Conservation (phyloP, 1,140 invertebrate genomes). For the Ridgeia piscesae region DNA sequence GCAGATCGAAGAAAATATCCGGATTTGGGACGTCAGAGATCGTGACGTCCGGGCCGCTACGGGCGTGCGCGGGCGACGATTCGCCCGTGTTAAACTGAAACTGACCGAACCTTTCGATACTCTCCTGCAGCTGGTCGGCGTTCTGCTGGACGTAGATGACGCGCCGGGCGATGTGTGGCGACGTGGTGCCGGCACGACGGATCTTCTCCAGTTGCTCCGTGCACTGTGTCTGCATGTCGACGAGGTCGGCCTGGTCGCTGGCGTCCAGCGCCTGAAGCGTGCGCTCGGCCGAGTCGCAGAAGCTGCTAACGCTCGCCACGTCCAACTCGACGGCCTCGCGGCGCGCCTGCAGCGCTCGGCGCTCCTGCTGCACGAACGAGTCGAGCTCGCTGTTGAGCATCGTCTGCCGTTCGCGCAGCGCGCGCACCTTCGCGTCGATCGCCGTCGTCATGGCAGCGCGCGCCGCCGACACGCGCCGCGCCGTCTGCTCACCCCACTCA, state of each 20-base stretch:
- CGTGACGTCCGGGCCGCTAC: not conserved
- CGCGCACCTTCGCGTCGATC: conserved; percentile 83
- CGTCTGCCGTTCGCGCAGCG: conserved; percentile 84
- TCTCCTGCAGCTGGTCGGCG: conserved; percentile 7
- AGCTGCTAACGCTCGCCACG: conserved; percentile 88
- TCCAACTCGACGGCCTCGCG: conserved; percentile 92
- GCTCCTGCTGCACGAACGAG: conserved; percentile 79
- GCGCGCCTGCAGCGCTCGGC: conserved; percentile 78
- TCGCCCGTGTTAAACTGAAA: not conserved
- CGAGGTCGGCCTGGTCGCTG: conserved; percentile 39
- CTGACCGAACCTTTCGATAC: conserved; percentile 9
- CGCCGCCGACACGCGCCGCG: conserved; percentile 64
- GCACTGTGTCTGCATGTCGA: conserved; percentile 46
- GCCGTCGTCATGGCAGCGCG: conserved; percentile 91
- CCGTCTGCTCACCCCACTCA: not conserved
- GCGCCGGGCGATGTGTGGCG: not conserved
- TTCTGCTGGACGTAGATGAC: not conserved
- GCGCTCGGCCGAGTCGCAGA: conserved; percentile 94
- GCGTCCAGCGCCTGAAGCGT: conserved; percentile 74
- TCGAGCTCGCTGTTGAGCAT: conserved; percentile 85
- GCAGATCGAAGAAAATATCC: not conserved
- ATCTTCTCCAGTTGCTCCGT: conserved; percentile 37
- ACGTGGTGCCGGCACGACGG: not conserved
- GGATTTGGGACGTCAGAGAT: not conserved
- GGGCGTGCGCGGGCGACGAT: not conserved